Evolutionary conservation across 2,888 invertebrate genomes (phyloP).

Genomic region (Blera fallax): DNA sequence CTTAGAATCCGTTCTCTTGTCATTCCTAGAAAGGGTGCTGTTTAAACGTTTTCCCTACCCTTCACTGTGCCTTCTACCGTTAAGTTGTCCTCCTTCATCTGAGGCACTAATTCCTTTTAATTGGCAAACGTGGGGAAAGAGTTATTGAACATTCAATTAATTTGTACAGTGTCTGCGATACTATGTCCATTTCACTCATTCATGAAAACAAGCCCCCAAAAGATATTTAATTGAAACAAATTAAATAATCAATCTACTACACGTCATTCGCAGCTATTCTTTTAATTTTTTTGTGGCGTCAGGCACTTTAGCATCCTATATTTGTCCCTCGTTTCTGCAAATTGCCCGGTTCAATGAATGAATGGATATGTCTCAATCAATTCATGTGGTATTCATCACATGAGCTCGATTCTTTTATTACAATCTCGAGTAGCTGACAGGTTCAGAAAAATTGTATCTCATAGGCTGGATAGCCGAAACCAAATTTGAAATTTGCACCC

Average conservation of each 20-base stretch:
- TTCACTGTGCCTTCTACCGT: no score
- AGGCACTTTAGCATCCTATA: not conserved
- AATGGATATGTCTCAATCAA: conserved; percentile 6
- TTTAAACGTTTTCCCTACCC: no score
- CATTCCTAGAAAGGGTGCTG: no score
- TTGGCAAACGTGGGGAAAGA: no score
- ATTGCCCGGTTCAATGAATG: not conserved
- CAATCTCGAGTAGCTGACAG: not conserved
- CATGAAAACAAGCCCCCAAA: not conserved
- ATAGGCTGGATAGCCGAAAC: not conserved
- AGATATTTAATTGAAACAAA: not conserved
- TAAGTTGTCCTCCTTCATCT: no score
- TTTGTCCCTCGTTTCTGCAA: not conserved
- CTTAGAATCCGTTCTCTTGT: no score
- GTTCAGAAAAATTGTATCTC: not conserved
- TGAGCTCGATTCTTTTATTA: not conserved
- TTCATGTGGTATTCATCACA: conserved; percentile 1
- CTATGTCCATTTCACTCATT: not conserved
- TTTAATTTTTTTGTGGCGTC: not conserved
- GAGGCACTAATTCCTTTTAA: no score
- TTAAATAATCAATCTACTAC: not conserved
- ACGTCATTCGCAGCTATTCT: not conserved
- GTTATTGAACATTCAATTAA: not conserved
- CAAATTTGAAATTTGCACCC: not conserved
- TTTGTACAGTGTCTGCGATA: not conserved